phyloP scores from a whole-genome alignment of 2,888 invertebrate genomes.

The Hedya salicella region DNA sequence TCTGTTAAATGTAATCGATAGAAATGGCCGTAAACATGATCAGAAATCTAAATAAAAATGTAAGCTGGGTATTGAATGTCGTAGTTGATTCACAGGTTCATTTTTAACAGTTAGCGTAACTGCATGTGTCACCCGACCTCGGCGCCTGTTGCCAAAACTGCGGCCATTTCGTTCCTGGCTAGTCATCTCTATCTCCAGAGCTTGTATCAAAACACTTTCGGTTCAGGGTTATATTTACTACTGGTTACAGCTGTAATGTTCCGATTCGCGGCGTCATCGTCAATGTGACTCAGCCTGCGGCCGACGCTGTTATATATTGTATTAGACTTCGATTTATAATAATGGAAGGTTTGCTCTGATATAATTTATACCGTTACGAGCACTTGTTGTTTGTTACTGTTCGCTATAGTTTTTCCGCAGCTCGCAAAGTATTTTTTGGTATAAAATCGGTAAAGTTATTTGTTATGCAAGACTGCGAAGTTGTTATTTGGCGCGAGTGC shows the following conservation, averaged over 20 bases:
- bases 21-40: too few relatives aligned
- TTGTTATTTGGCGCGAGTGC: too few relatives aligned
- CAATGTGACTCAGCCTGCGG: neutral
- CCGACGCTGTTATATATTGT: slow-evolving; percentile 5
- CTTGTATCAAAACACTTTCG: slow-evolving; percentile 37
- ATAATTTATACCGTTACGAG: neutral
- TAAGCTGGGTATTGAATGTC: slow-evolving; percentile 38
- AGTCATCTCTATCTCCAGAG: slow-evolving; percentile 38
- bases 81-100: slow-evolving; percentile 40
- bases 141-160: slow-evolving; percentile 38
- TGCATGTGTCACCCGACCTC: slow-evolving; percentile 41
- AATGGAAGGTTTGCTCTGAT: slow-evolving; percentile 1
- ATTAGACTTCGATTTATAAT: slow-evolving; percentile 6
- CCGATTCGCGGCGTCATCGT: slow-evolving; percentile 3
- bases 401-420: too few relatives aligned
- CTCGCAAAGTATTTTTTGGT: too few relatives aligned
- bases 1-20: too few relatives aligned
- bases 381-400: neutral
- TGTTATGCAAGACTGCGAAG: too few relatives aligned
- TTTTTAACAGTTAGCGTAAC: slow-evolving; percentile 42
- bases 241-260: slow-evolving; percentile 5
- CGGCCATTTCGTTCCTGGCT: slow-evolving; percentile 38
- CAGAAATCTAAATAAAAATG: slow-evolving; percentile 25
- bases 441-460: too few relatives aligned
- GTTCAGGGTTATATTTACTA: slow-evolving; percentile 29